Conservation (phyloP, 2,888 invertebrate genomes). For the Ormyrus labotus region DNA sequence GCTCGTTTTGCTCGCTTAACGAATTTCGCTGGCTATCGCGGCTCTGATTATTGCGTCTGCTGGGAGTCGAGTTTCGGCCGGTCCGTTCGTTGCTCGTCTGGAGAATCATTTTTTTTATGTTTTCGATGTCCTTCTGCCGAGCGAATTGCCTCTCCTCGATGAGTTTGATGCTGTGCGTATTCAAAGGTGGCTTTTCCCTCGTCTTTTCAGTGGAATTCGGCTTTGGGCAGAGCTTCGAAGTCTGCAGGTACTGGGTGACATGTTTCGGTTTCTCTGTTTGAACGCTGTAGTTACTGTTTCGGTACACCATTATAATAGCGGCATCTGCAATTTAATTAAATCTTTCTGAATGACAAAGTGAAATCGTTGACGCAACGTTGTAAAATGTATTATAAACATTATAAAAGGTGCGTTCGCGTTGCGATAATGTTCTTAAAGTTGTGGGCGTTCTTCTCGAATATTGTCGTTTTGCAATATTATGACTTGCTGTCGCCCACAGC, state of each 20-base stretch:
- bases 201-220: no score
- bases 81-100: not conserved
- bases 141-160: not conserved
- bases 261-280: no score
- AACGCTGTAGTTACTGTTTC: no score
- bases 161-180: no score
- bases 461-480: slow-evolving; percentile 30
- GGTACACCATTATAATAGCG: no score
- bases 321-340: no score
- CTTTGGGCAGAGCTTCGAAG: no score
- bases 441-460: slow-evolving; percentile 43
- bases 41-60: not conserved
- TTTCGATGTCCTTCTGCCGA: slow-evolving; percentile 1
- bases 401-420: not conserved
- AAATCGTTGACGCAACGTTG: no score
- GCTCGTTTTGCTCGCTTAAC: not conserved
- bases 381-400: not conserved
- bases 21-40: not conserved
- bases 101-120: not conserved
- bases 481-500: slow-evolving; percentile 32
- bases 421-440: not conserved
- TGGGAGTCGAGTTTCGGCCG: not conserved
- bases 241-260: no score
- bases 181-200: no score
- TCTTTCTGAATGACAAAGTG: no score